Evolutionary conservation across 1,140 invertebrate species (phyloP), one percentile per base, ranked within the genome.

Genomic region (Drosophila oshimai): DNA sequence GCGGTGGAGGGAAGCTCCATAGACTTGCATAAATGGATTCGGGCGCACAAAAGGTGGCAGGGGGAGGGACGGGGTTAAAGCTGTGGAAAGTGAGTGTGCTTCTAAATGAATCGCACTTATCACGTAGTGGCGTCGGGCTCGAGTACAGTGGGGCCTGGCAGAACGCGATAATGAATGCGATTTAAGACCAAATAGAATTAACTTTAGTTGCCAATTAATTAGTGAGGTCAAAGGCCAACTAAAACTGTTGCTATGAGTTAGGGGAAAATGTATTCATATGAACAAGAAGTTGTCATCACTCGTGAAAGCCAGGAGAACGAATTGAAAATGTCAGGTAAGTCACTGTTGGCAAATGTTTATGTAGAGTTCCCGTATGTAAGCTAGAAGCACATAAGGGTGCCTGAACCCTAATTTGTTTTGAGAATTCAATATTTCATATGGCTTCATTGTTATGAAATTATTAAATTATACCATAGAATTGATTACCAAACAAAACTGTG

Each of bases 81-180:
- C 58, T 49, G 42, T 20, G 29, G 41, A 62, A 68, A 64, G 67
- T 64, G 78, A 83, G 81, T 60, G 60, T 67, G 55, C 68, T 58
- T 62, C 67, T 57, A 74, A 80, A 44, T 75, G 65, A 80, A 80
- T 71, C 71, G 58, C 65, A 68, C 68, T 75, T 81, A 80, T 65
- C 60, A 70, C 54, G 50, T 57, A 57, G 77, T 64, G 49, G 55
- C 55, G 20, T 26, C 29, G 39, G 31, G 6, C 24, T 42, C 51
- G 24, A 72, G 68, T 72, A 72, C 68, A 72, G 68, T 72, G 55
- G 7, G n/a, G 39, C 41, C 70, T 64, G 28, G 24, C 46, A 13
- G 9, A 26, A 41, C 5, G 33, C 24, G 68, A 72, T 61, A 34
- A 60, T 34, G 45, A 39, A 44, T 37, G 42, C 42, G 28, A 70